Evolutionary conservation across 1,140 invertebrate species (phyloP).

Genomic region (Thaumetopoea pityocampa): DNA sequence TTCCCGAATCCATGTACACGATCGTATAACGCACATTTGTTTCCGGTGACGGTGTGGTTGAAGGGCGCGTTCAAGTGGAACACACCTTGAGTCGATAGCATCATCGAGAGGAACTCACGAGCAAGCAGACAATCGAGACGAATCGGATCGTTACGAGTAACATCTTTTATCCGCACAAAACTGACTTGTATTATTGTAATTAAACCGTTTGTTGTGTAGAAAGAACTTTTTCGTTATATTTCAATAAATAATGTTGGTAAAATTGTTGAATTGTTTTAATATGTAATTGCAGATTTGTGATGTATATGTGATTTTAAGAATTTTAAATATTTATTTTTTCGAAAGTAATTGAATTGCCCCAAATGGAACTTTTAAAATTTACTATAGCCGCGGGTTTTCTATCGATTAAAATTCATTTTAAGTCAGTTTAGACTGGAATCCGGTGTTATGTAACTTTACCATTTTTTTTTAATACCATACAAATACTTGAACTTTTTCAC

Average conservation of each 20-base stretch:
- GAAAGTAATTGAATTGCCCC: too few relatives aligned
- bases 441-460: too few relatives aligned
- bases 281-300: not conserved
- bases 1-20: not conserved
- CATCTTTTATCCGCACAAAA: constrained; percentile 25
- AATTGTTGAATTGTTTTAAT: too few relatives aligned
- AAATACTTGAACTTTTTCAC: too few relatives aligned
- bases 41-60: constrained; percentile 8
- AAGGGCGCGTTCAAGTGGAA: constrained; percentile 12
- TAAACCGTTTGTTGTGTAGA: constrained; percentile 16
- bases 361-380: too few relatives aligned
- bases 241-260: constrained; percentile 9
- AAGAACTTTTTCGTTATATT: constrained; percentile 7
- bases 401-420: too few relatives aligned
- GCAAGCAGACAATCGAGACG: constrained; percentile 23
- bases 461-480: too few relatives aligned
- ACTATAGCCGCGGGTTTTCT: too few relatives aligned
- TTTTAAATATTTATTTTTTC: too few relatives aligned
- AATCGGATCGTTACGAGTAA: constrained; percentile 27
- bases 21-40: constrained; percentile 6
- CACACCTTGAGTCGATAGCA: constrained; percentile 17
- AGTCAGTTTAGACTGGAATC: too few relatives aligned
- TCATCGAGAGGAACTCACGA: constrained; percentile 25
- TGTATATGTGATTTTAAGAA: too few relatives aligned
- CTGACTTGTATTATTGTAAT: constrained; percentile 12